Evolutionary conservation across 2,888 invertebrate genomes (phyloP), one percentile per base, ranked within the genome.

Genomic region (Plusia festucae): DNA sequence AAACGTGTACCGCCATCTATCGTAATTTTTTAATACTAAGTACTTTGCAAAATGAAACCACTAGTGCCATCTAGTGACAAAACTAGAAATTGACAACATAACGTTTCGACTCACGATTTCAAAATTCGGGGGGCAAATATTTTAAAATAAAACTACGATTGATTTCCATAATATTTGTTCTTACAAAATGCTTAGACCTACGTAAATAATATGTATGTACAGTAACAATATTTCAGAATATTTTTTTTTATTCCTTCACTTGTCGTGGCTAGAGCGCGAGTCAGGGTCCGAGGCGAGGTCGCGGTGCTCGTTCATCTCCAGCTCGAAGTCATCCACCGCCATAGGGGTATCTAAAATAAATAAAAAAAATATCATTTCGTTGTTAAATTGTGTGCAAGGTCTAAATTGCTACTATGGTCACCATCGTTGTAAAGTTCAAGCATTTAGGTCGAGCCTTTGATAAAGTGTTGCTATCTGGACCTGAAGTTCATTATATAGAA

Each of bases 321-420:
- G 24, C 57, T 94, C 94, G 78, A 95, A 93, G 78, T 95, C 95
- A 77, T 95, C 95, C 62, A 95, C 90, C 2, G 94, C 91, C 90
- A 95, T 86, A 20, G 95, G 95, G 0, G 95, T 95, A 73, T 95
- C 95, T 93, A 86, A 22, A 71, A 77, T 56, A 53, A 55, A 53
- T 16, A 9, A 30, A 9, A 24, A 2, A 24, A 3, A 5, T 24
- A 24, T 24, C 2, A 24, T 24, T 24, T 55, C 2, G 18, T 7
- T 8, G 15, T 54, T 30, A 2, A 24, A 2, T 3, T 20, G 13
- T 13, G 0, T 34, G 4, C 1, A 16, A 24, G 3, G 46, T 46
- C 0, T 46, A 18, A 6, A 8, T 5, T 2, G 7, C 7, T 6
- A 8, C 27, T 27, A 27, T 6, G 5, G 27, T 27, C 6, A 8